phyloP scores from a whole-genome alignment of 2,888 invertebrate genomes.

The Eupithecia centaureata region DNA sequence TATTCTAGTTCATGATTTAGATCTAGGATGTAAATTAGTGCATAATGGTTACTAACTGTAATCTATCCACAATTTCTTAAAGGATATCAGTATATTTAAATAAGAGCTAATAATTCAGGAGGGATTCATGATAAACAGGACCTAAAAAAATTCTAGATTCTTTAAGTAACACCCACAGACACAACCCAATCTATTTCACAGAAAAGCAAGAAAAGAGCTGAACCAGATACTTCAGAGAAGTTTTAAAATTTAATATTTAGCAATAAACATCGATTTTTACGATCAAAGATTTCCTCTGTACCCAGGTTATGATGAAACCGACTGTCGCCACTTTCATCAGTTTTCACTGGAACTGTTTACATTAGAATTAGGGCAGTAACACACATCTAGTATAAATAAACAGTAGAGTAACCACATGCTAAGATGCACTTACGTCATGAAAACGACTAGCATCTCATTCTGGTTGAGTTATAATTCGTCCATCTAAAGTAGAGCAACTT shows the following conservation, averaged over 20 bases:
- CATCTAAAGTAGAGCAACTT: neutral
- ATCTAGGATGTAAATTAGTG: neutral
- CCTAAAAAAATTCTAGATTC: neutral
- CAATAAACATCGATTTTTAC: conserved; percentile 30
- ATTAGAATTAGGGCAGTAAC: conserved; percentile 44
- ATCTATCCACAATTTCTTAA: neutral
- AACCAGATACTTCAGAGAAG: neutral
- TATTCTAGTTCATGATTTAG: conserved; percentile 18
- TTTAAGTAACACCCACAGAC: neutral
- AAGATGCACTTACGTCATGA: conserved; percentile 49
- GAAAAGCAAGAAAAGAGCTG: neutral
- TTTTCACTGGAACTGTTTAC: conserved; percentile 38
- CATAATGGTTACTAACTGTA: neutral
- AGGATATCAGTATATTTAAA: no score
- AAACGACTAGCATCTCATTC: conserved; percentile 25
- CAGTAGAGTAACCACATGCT: conserved; percentile 38
- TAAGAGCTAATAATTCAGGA: no score
- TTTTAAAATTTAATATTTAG: conserved; percentile 13
- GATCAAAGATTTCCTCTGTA: conserved; percentile 32
- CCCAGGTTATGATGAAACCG: conserved; percentile 26
- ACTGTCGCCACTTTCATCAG: conserved; percentile 41
- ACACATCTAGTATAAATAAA: conserved; percentile 45
- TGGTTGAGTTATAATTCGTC: conserved; percentile 18
- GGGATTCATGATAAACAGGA: no score
- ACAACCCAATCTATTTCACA: neutral